These are phyloP conservation scores for Drosophila atroscutellata DNA, from an alignment of 2,888 invertebrate species.

Conservation along the genomic window DNA sequence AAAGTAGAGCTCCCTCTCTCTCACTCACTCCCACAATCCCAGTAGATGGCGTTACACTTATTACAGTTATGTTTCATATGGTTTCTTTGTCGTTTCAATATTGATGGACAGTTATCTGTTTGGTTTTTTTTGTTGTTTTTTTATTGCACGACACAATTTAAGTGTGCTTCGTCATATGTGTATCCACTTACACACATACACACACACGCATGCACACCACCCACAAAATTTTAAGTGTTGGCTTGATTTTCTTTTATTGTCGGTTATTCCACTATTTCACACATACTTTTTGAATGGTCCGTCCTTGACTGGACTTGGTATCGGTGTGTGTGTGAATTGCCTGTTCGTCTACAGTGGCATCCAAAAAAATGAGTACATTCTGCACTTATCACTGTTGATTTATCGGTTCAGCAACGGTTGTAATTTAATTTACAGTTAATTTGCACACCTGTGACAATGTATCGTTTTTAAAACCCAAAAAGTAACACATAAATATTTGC, in stretches of 20 bases:
- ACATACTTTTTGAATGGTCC: slow-evolving; percentile 59
- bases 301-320: slow-evolving; percentile 48
- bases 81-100: slow-evolving; percentile 23
- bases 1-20: slow-evolving; percentile 25
- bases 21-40: neutral
- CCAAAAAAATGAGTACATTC: slow-evolving; percentile 19
- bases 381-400: slow-evolving; percentile 16
- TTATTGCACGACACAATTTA: slow-evolving; percentile 67
- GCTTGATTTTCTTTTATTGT: slow-evolving; percentile 36
- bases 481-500: neutral
- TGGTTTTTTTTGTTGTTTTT: slow-evolving; percentile 28
- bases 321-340: slow-evolving; percentile 13
- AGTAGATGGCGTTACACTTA: slow-evolving; percentile 12
- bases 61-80: slow-evolving; percentile 33
- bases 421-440: neutral
- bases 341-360: slow-evolving; percentile 31
- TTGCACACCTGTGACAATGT: slow-evolving; percentile 7
- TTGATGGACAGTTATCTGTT: slow-evolving; percentile 25
- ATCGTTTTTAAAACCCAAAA: slow-evolving; percentile 11
- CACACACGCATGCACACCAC: slow-evolving; percentile 27
- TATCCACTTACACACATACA: slow-evolving; percentile 26
- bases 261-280: slow-evolving; percentile 47
- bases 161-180: slow-evolving; percentile 50
- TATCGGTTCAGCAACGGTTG: neutral
- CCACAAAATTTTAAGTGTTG: slow-evolving; percentile 45